phyloP scores from a whole-genome alignment of 2,797 vertebrate genomes.

The Sciaenops ocellatus region DNA sequence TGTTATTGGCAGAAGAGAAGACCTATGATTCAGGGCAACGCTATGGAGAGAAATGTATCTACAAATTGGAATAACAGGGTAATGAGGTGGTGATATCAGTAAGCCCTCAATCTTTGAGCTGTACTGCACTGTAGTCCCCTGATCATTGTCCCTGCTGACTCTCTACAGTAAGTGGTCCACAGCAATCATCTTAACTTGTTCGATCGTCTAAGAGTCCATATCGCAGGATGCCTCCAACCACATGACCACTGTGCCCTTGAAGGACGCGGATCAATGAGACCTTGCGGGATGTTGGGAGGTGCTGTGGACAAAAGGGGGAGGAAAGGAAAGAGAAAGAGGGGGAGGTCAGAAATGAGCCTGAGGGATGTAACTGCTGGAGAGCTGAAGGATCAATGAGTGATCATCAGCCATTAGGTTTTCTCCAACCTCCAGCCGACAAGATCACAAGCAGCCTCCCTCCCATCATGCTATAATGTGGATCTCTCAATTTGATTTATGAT shows the following conservation, averaged over 20 bases:
- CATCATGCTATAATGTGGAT: background rate
- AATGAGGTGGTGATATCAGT: conserved; percentile 63
- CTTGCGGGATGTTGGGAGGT: conserved; percentile 42
- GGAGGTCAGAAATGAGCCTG: conserved; percentile 32
- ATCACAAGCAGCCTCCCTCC: conserved; percentile 29
- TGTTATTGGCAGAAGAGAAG: conserved; percentile 32
- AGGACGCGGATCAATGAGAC: conserved; percentile 63
- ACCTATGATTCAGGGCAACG: conserved; percentile 27
- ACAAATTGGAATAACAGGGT: conserved; percentile 65
- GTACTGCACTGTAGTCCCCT: conserved; percentile 19
- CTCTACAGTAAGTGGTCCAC: conserved; percentile 38
- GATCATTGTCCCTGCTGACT: conserved; percentile 40
- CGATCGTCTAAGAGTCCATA: conserved; percentile 33
- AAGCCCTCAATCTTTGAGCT: conserved; percentile 50
- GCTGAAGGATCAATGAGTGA: conserved; percentile 58
- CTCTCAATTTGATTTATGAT: no score
- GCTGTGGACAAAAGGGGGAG: conserved; percentile 10
- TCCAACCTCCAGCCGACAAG: conserved; percentile 4
- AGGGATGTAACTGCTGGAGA: conserved; percentile 44
- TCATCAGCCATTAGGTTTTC: conserved; percentile 49
- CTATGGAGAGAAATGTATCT: conserved; percentile 41
- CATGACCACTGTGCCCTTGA: conserved; percentile 56
- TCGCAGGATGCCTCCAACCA: conserved; percentile 33
- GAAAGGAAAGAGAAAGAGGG: conserved; percentile 4
- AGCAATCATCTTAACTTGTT: conserved; percentile 51